These are phyloP conservation scores for Acrocyrtus sp. DNA, from an alignment of 2,888 invertebrate genomes.

Conservation along the genomic window DNA sequence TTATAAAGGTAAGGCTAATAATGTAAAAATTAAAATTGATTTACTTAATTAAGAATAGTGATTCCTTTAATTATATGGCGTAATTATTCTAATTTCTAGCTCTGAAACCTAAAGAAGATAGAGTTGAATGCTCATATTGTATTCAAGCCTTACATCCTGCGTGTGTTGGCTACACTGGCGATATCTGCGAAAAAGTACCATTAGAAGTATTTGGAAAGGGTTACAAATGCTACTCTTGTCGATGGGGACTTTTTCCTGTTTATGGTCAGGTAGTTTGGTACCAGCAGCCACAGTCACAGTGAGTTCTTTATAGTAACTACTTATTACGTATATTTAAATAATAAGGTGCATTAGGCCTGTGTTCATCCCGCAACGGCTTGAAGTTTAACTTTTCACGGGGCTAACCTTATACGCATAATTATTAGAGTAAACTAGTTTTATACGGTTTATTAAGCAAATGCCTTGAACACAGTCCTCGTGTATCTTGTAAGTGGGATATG, in stretches of 20 bases:
- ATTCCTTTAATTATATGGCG: not conserved
- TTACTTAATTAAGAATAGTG: not conserved
- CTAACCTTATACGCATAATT: too few species aligned
- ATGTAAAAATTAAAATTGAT: not conserved
- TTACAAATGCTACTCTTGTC: slow-evolving; percentile 54
- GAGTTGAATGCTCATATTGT: slow-evolving; percentile 48
- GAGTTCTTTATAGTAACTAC: slow-evolving; percentile 26
- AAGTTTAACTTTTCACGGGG: too few species aligned
- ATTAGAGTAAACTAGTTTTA: too few species aligned
- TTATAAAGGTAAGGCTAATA: slow-evolving; percentile 48
- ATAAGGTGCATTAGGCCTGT: too few species aligned
- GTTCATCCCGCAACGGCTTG: too few species aligned
- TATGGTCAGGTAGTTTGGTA: slow-evolving; percentile 60
- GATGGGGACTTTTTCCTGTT: slow-evolving; percentile 56
- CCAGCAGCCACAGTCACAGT: slow-evolving; percentile 52
- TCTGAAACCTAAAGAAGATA: slow-evolving; percentile 20
- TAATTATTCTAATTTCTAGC: slow-evolving; percentile 27
- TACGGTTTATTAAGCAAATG: too few species aligned
- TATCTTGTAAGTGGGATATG: too few species aligned
- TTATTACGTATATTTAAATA: too few species aligned
- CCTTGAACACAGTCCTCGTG: too few species aligned
- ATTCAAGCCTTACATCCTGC: slow-evolving; percentile 53
- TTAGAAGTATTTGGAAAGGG: slow-evolving; percentile 34
- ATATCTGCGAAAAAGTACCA: not conserved
- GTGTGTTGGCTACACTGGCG: slow-evolving; percentile 50